These are phyloP conservation scores for Aurelia aurita DNA, from an alignment of 30 jellyfish, hydroid and myxozoan species.

Conservation along the genomic window DNA sequence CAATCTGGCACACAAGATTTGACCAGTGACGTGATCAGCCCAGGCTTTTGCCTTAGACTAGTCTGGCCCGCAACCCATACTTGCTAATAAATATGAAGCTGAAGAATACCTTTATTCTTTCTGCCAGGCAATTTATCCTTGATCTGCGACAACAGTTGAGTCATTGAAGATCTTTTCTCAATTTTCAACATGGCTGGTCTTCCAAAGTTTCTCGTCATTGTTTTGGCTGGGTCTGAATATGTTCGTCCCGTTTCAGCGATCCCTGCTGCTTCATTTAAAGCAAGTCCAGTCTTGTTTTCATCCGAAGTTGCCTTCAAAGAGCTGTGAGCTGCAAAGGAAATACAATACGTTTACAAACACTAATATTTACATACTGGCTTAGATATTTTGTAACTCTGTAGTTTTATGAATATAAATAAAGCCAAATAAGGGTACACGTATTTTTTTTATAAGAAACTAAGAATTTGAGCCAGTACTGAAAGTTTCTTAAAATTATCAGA, in stretches of 20 bases:
- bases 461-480: no score
- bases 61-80: no score
- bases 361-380: no score
- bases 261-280: slow-evolving; percentile 13
- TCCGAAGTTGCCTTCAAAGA: slow-evolving; percentile 2
- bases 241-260: slow-evolving; percentile 3
- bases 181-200: slow-evolving; percentile 28
- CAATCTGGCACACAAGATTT: no score
- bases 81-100: no score
- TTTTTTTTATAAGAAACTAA: no score
- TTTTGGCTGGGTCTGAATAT: slow-evolving; percentile 11
- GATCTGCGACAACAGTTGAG: slow-evolving; percentile 49
- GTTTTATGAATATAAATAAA: no score
- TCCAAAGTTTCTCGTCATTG: slow-evolving; percentile 25
- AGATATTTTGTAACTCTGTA: no score
- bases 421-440: no score
- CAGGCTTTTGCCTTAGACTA: no score
- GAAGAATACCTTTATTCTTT: slow-evolving; percentile 30
- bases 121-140: slow-evolving; percentile 60
- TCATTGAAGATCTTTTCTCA: slow-evolving; percentile 72
- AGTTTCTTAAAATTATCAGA: no score
- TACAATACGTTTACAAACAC: background rate
- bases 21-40: no score
- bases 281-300: slow-evolving; percentile 16
- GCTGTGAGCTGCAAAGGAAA: slow-evolving; percentile 30